A percentile compares a stretch with the other conserved stretches of the same genome.
phyloP scores from a whole-genome alignment of 2,888 invertebrate genomes.

The Catonia carolina region DNA sequence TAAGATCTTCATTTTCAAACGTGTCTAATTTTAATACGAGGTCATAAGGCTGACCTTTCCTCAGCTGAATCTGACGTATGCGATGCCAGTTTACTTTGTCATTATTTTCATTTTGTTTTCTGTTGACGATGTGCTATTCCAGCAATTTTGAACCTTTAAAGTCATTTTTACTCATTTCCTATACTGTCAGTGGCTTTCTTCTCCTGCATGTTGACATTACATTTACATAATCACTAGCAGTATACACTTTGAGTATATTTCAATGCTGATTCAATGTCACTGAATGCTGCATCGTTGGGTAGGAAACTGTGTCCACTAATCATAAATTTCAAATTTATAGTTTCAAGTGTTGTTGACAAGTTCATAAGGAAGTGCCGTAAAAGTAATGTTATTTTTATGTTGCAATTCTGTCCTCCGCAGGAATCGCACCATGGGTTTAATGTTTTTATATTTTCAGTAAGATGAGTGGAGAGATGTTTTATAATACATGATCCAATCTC shows the following conservation, averaged over 20 bases:
- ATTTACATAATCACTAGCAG: not conserved
- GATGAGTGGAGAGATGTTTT: constrained; percentile 24
- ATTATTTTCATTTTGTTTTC: not conserved
- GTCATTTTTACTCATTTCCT: not conserved
- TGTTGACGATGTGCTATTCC: not conserved
- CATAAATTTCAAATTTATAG: not conserved
- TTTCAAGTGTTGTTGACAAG: not conserved
- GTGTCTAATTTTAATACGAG: no score
- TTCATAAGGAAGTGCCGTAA: not conserved
- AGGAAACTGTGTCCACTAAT: constrained; percentile 11
- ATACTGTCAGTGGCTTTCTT: not conserved
- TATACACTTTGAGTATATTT: constrained; percentile 1
- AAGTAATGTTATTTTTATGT: constrained; percentile 1
- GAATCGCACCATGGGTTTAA: constrained; percentile 9
- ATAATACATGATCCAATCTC: constrained; percentile 35
- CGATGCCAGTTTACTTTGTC: not conserved
- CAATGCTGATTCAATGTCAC: not conserved
- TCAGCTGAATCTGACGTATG: not conserved
- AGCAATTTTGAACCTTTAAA: not conserved
- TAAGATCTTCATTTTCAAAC: no score
- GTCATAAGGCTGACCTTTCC: constrained; percentile 9
- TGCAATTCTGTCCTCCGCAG: constrained; percentile 14
- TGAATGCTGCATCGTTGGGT: constrained; percentile 9
- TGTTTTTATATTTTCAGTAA: constrained; percentile 11
- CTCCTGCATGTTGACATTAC: not conserved